phyloP scores from a whole-genome alignment of 2,113 vertebrate species.

The Lophotis ruficrista region DNA sequence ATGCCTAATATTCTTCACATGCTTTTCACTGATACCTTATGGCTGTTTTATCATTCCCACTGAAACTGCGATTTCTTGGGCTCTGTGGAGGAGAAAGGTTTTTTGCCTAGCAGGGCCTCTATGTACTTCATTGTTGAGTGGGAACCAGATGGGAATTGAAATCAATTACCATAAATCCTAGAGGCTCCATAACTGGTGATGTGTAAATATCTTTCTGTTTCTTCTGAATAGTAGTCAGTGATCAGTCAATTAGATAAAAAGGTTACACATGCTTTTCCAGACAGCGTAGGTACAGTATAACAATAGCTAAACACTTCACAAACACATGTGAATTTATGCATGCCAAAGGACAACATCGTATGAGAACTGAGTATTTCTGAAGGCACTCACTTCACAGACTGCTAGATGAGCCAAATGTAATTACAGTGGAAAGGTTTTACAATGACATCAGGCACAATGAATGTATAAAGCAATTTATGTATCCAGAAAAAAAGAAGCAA shows the following conservation, averaged over 20 bases:
- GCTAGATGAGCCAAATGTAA: slow-evolving; percentile 50
- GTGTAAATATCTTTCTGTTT: slow-evolving; percentile 71
- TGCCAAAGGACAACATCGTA: slow-evolving; percentile 18
- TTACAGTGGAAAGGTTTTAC: slow-evolving; percentile 52
- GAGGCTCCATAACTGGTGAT: slow-evolving; percentile 65
- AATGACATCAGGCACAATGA: slow-evolving; percentile 56
- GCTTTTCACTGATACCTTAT: slow-evolving; percentile 65
- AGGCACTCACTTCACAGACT: slow-evolving; percentile 29
- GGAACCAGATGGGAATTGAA: slow-evolving; percentile 70
- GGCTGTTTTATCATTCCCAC: slow-evolving; percentile 47
- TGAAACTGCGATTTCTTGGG: slow-evolving; percentile 56
- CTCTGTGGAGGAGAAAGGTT: slow-evolving; percentile 14
- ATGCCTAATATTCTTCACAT: slow-evolving; percentile 64
- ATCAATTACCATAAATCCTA: slow-evolving; percentile 71
- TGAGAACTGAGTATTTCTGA: slow-evolving; percentile 41
- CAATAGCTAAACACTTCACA: slow-evolving; percentile 69
- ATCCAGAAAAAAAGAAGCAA: slow-evolving; percentile 53
- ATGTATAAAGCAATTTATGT: slow-evolving; percentile 51
- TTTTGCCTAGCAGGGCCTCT: slow-evolving; percentile 48
- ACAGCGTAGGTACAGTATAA: slow-evolving; percentile 62
- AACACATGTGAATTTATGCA: slow-evolving; percentile 67
- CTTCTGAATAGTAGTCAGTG: slow-evolving; percentile 70
- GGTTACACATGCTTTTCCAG: slow-evolving; percentile 62
- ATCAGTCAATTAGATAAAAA: slow-evolving; percentile 72
- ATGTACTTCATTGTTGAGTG: slow-evolving; percentile 65